A percentile compares a stretch with the other conserved stretches of the same genome.
phyloP scores from a whole-genome alignment of 2,888 invertebrate genomes.

The Deilephila elpenor region DNA sequence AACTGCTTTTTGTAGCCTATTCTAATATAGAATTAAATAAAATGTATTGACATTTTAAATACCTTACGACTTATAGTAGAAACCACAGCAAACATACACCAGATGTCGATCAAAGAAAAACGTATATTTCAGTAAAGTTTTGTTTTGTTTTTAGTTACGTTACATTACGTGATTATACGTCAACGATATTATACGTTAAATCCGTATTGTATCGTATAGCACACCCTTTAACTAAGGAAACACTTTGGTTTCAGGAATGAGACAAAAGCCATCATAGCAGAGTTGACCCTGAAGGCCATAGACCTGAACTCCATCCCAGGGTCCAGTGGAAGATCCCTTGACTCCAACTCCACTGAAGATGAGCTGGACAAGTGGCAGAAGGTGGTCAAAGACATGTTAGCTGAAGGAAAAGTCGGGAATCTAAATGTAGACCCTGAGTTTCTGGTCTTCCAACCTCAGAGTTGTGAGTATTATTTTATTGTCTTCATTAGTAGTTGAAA shows the following conservation, averaged over 20 bases:
- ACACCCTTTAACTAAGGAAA: no score
- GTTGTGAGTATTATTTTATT: conserved; percentile 83
- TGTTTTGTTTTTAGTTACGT: no score
- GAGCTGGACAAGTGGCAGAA: conserved; percentile 75
- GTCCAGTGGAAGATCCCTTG: conserved; percentile 70
- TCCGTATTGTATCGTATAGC: no score
- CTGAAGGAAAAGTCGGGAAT: conserved; percentile 90
- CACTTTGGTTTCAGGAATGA: conserved; percentile 76
- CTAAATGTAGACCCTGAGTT: conserved; percentile 93
- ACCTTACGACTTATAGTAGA: no score
- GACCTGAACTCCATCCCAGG: conserved; percentile 87
- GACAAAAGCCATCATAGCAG: conserved; percentile 89
- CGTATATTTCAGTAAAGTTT: no score
- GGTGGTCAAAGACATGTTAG: conserved; percentile 88
- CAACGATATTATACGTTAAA: no score
- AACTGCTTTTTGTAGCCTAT: no score
- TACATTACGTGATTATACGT: no score
- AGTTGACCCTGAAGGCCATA: conserved; percentile 90
- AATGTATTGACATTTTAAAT: no score
- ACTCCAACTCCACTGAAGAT: conserved; percentile 49
- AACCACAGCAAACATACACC: no score
- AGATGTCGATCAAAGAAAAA: no score
- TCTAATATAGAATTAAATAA: no score
- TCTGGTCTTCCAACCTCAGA: conserved; percentile 88
- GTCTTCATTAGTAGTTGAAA: neutral